phyloP scores from a whole-genome alignment of 2,113 vertebrate genomes.

The Cheilinus undulatus region DNA sequence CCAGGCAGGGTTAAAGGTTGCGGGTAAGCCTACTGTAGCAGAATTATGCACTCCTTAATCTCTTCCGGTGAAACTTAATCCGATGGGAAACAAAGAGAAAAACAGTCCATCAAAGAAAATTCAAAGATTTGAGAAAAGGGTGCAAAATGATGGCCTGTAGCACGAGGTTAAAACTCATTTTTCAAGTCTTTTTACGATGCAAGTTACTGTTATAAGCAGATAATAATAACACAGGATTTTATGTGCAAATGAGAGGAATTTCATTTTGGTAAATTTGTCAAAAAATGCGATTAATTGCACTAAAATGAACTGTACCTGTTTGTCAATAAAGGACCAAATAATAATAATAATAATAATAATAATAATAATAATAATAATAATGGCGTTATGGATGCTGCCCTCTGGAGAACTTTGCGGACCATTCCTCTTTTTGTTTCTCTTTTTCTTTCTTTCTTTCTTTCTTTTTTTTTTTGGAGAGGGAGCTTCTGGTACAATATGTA shows the following conservation, averaged over 20 bases:
- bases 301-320: no score
- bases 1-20: conserved; percentile 74
- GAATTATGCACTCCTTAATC: conserved; percentile 61
- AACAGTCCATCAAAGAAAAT: conserved; percentile 17
- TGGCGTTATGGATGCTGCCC: conserved; percentile 74
- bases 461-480: conserved; percentile 77
- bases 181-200: no score
- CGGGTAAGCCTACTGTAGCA: conserved; percentile 54
- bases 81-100: conserved; percentile 27
- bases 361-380: conserved; percentile 33
- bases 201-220: no score
- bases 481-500: conserved; percentile 99
- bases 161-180: not conserved
- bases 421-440: conserved; percentile 84
- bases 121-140: conserved; percentile 24
- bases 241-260: not conserved
- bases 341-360: conserved; percentile 30
- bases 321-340: no score
- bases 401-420: conserved; percentile 92
- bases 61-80: conserved; percentile 57
- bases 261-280: not conserved
- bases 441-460: conserved; percentile 60
- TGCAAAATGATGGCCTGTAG: not conserved
- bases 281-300: not conserved
- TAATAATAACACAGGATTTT: no score